Evolutionary conservation across 2,113 vertebrate genomes (phyloP).

Genomic region (Atherinomorus stipes): DNA sequence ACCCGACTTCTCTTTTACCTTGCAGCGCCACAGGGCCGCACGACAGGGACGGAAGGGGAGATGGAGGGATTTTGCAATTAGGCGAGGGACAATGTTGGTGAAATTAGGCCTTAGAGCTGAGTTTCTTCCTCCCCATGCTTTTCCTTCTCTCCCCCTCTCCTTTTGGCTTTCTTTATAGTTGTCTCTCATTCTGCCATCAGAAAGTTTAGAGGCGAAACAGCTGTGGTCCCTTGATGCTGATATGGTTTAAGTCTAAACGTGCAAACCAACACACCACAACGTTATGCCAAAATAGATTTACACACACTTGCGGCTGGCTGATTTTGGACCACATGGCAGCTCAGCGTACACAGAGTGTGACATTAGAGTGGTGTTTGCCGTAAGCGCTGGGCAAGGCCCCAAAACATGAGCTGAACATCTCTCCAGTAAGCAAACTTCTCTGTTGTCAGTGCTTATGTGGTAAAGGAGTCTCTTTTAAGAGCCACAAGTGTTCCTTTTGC

Average conservation of each 20-base stretch:
- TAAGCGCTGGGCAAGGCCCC: constrained; percentile 56
- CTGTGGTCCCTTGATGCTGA: constrained; percentile 61
- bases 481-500: constrained; percentile 32
- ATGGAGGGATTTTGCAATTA: constrained; percentile 83
- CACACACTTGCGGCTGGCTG: constrained; percentile 48
- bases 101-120: constrained; percentile 86
- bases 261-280: constrained; percentile 16
- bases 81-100: constrained; percentile 75
- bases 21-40: constrained; percentile 77
- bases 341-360: constrained; percentile 38
- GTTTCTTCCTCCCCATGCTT: constrained; percentile 69
- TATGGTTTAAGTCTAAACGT: constrained; percentile 46
- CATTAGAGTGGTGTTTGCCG: constrained; percentile 39
- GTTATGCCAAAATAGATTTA: constrained; percentile 33
- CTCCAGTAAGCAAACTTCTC: constrained; percentile 62
- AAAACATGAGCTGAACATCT: constrained; percentile 59
- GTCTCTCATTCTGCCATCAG: constrained; percentile 48
- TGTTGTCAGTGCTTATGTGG: constrained; percentile 22
- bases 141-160: not conserved
- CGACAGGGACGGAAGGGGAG: constrained; percentile 58
- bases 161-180: constrained; percentile 40
- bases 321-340: constrained; percentile 56
- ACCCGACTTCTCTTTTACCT: constrained; percentile 86
- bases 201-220: constrained; percentile 74
- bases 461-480: constrained; percentile 32